These are phyloP conservation scores for Scaptomyza pallida DNA, from an alignment of 1,140 invertebrate species.

Conservation along the genomic window DNA sequence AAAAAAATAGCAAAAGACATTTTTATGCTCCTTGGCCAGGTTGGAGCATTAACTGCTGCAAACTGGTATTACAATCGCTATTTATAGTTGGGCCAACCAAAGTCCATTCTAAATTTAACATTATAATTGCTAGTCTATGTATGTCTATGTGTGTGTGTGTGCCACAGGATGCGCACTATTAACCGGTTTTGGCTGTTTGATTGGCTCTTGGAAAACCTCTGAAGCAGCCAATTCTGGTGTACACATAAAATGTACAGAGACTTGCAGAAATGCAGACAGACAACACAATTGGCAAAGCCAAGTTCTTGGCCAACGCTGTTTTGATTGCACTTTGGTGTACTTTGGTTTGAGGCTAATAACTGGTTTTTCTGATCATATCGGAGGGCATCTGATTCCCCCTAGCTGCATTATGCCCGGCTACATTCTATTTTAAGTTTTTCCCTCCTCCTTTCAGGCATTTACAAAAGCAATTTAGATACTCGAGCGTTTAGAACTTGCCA, in stretches of 20 bases:
- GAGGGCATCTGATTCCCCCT: slow-evolving; percentile 16
- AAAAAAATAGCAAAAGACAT: not conserved
- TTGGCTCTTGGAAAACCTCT: slow-evolving; percentile 57
- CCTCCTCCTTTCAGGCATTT: slow-evolving; percentile 6
- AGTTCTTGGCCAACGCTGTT: slow-evolving; percentile 36
- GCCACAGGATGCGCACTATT: slow-evolving; percentile 68
- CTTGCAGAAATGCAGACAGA: slow-evolving; percentile 11
- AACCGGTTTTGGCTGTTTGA: slow-evolving; percentile 77
- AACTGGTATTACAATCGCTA: slow-evolving; percentile 69
- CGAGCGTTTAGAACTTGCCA: slow-evolving; percentile 1
- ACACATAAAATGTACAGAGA: slow-evolving; percentile 59
- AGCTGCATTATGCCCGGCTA: slow-evolving; percentile 2
- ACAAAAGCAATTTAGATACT: not conserved
- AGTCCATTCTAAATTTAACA: slow-evolving; percentile 81
- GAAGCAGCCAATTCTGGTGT: slow-evolving; percentile 64
- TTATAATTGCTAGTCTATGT: slow-evolving; percentile 38
- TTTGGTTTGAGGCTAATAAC: slow-evolving; percentile 39
- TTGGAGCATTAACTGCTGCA: slow-evolving; percentile 10
- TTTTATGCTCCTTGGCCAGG: slow-evolving; percentile 13
- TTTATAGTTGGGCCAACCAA: slow-evolving; percentile 67
- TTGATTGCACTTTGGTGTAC: slow-evolving; percentile 24
- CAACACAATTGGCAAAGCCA: slow-evolving; percentile 13
- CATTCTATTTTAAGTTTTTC: slow-evolving; percentile 19
- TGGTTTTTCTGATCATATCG: slow-evolving; percentile 34
- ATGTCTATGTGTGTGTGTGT: slow-evolving; percentile 27